A percentile compares a stretch with the other conserved stretches of the same genome.
phyloP scores from a whole-genome alignment of 2,888 invertebrate species.

The Apocheima hispidaria region DNA sequence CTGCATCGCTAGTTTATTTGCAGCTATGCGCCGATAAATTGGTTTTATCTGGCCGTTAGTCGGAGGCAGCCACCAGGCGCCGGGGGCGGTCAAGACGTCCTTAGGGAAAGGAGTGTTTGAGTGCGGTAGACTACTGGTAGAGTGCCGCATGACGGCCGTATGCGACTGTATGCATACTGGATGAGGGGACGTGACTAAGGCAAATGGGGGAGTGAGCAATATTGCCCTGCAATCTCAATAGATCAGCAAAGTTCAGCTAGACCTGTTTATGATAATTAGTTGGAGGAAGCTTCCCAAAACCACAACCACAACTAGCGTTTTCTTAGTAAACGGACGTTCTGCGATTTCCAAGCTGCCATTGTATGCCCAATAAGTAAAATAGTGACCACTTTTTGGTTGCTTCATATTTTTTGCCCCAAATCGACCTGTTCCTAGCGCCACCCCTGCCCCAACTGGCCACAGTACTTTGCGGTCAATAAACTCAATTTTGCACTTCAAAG shows the following conservation, averaged over 20 bases:
- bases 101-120: constrained; percentile 50
- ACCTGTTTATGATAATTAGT: no score
- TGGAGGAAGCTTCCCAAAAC: no score
- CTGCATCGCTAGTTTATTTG: constrained; percentile 30
- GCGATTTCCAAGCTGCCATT: no score
- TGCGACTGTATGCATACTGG: constrained; percentile 51
- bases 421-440: constrained; percentile 1
- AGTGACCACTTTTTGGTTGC: no score
- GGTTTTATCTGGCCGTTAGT: constrained; percentile 43
- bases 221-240: no score
- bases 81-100: constrained; percentile 64
- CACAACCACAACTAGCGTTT: no score
- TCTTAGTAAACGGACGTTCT: no score
- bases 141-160: constrained; percentile 53
- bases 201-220: no score
- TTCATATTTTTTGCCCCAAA: no score
- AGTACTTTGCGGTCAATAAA: constrained; percentile 76
- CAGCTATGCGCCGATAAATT: constrained; percentile 36
- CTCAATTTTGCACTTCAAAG: constrained; percentile 84
- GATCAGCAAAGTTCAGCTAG: no score
- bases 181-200: constrained; percentile 22
- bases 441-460: background rate
- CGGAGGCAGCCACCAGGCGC: constrained; percentile 58
- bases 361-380: no score
- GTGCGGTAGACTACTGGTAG: constrained; percentile 2